Evolutionary conservation across 2,888 invertebrate species (phyloP).

Genomic region (Pristionchus entomophagus): DNA sequence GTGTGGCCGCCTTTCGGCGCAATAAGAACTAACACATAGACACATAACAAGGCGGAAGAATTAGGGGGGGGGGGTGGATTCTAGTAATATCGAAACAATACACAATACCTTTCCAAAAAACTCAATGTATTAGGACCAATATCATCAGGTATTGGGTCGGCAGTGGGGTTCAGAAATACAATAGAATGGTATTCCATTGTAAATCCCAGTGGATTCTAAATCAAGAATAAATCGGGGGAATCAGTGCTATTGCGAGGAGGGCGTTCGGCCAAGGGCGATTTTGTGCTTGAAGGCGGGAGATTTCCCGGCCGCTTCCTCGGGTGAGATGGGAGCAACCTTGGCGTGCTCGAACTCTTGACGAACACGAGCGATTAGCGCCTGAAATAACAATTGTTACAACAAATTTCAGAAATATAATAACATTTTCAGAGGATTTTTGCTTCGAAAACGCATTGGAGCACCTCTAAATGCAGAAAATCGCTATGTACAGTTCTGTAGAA

Average conservation of each 20-base stretch:
- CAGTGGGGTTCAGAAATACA: too few species aligned
- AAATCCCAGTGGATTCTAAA: neutral
- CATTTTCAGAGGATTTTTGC: too few species aligned
- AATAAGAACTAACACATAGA: neutral
- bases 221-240: neutral
- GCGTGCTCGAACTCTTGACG: constrained; percentile 45
- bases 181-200: too few species aligned
- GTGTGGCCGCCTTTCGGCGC: neutral
- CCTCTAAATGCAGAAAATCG: too few species aligned
- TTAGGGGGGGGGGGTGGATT: too few species aligned
- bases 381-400: neutral
- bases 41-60: neutral
- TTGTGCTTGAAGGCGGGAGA: constrained; percentile 50
- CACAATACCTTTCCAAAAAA: too few species aligned
- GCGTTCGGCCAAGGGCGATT: constrained; percentile 56
- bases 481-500: too few species aligned
- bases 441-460: too few species aligned
- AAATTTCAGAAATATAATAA: too few species aligned
- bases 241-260: constrained; percentile 33
- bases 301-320: constrained; percentile 9
- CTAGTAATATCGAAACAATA: too few species aligned
- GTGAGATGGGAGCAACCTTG: constrained; percentile 38
- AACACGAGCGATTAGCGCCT: constrained; percentile 43
- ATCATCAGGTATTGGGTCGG: too few species aligned
- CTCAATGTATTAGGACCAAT: too few species aligned